Evolutionary conservation across 1,140 invertebrate species (phyloP).

Genomic region (Solenopsis fugax): DNA sequence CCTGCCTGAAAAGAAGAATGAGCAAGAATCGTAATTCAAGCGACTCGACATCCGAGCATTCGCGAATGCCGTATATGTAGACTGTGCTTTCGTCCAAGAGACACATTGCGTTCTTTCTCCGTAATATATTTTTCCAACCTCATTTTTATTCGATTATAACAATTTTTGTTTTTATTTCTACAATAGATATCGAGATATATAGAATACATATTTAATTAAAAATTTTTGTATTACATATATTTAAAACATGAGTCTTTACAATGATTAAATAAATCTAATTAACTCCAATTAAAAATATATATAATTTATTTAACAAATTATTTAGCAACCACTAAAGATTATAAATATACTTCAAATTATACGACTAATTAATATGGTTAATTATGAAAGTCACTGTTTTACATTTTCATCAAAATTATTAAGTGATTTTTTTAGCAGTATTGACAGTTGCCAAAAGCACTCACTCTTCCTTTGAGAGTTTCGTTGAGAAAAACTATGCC

Average conservation of each 20-base stretch:
- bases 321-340: not conserved
- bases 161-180: not conserved
- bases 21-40: constrained; percentile 69
- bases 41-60: constrained; percentile 23
- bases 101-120: not conserved
- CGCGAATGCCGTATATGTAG: constrained; percentile 15
- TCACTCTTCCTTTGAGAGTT: constrained; percentile 89
- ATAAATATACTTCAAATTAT: not conserved
- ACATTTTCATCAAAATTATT: constrained; percentile 11
- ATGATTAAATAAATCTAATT: not conserved
- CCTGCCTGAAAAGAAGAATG: constrained; percentile 88
- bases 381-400: not conserved
- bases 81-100: constrained; percentile 9
- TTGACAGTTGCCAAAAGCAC: constrained; percentile 66
- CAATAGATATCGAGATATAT: not conserved
- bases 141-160: not conserved
- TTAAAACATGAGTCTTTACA: not conserved
- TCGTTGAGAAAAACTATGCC: constrained; percentile 91
- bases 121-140: not conserved
- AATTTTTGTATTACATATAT: not conserved
- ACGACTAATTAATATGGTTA: not conserved
- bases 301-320: not conserved
- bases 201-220: constrained; percentile 4
- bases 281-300: not conserved
- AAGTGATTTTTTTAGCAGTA: not conserved